Base-by-base conservation (phyloP, 2,113 vertebrate genomes). In the Nipponia nippon region DNA sequence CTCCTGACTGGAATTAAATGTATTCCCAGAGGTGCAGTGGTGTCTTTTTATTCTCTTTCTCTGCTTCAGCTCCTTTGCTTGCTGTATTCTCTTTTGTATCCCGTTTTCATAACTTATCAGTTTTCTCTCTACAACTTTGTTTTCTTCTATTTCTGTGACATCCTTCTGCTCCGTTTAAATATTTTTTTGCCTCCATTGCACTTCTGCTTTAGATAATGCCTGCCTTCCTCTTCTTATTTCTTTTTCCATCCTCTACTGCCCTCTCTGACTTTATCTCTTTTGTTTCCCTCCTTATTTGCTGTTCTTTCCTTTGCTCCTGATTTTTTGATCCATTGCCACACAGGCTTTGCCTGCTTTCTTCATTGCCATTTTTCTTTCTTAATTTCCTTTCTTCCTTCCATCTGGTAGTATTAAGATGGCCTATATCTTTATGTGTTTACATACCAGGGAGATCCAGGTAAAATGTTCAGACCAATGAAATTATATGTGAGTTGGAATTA, bases 231-330 rank as follows among this genome's bases (percentile, higher is more conserved):
- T 92, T 58, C 34, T 91, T 90, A 92, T 89, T 94, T 95, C 63
- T 87, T 91, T 94, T 92, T 95, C 63, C 89, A 87, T 90, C 53
- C 86, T 90, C 80, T 92, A 7, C n/a, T 95, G 34, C 90, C 72
- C 92, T 90, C 59, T 96, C 80, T 93, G 80, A 55, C 67, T 94
- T 92, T 81, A 26, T 87, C 38, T 87, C 38, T 80, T 83, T 90
- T 86, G 20, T n/a, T 94, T 4, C 46, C 16, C 40, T 90, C 56
- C 13, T 50, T 87, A 75, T 82, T 95, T 95, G 80, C 77, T 83
- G n/a, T 83, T 95, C 62, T 89, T 83, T 92, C 55, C 55, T 69
- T 78, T 89, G 34, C 72, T 78, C n/a, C 2, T 5, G n/a, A 75
- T 50, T 83, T 86, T 95, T 77, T 84, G 49, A 90, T 81, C 69